A percentile compares a stretch with the other conserved stretches of the same genome.
Conservation (phyloP, 2,888 invertebrate genomes). For the Tetragnatha montana region DNA sequence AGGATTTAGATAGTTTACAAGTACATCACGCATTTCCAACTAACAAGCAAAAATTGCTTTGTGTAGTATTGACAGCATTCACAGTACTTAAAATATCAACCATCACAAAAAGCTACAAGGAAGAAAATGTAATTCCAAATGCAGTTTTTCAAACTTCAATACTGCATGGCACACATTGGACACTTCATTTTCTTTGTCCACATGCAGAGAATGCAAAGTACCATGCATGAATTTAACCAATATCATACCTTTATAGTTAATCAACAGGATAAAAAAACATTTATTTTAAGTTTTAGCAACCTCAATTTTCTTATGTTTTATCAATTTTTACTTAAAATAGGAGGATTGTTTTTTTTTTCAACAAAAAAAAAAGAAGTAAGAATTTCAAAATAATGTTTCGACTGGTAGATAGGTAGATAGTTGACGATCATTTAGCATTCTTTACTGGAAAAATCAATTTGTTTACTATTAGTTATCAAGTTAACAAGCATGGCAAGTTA, state of each 20-base stretch:
- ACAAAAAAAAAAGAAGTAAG: too few species aligned
- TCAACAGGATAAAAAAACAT: too few species aligned
- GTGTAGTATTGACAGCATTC: constrained; percentile 30
- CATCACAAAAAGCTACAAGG: constrained; percentile 18
- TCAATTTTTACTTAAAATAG: too few species aligned
- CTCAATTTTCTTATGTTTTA: too few species aligned
- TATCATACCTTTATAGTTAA: not conserved
- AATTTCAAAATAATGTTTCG: too few species aligned
- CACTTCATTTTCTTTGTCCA: constrained; percentile 25
- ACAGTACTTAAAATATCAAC: constrained; percentile 24
- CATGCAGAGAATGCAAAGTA: constrained; percentile 46
- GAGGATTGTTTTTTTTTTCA: too few species aligned
- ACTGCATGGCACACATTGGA: not conserved
- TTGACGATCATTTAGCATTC: too few species aligned
- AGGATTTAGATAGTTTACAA: not conserved
- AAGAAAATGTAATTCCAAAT: constrained; percentile 34
- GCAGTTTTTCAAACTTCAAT: constrained; percentile 11
- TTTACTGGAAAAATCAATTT: too few species aligned
- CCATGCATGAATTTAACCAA: constrained; percentile 41
- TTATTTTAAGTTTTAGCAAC: too few species aligned
- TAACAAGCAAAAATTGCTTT: constrained; percentile 4
- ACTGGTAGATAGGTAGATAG: too few species aligned
- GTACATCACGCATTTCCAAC: not conserved
- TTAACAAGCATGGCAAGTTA: too few species aligned
- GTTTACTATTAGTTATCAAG: too few species aligned